These are phyloP conservation scores for Mongoloraphidia duomilia DNA, from an alignment of 2,888 invertebrate genomes.

Conservation along the genomic window DNA sequence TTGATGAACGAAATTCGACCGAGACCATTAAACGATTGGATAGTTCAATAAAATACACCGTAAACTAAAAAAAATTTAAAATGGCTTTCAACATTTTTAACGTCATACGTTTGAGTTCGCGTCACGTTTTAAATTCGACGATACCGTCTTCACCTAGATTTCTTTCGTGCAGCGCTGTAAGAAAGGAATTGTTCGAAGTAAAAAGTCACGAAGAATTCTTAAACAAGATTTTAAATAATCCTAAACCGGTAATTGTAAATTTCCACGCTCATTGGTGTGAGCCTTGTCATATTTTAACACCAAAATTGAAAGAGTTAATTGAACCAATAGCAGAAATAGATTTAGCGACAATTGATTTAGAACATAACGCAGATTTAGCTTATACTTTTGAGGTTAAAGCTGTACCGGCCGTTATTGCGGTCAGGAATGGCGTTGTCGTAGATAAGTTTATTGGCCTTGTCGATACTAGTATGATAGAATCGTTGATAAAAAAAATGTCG, in stretches of 20 bases:
- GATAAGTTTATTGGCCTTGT: constrained; percentile 82
- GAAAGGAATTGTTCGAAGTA: constrained; percentile 34
- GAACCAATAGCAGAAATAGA: constrained; percentile 57
- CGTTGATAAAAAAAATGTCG: constrained; percentile 49
- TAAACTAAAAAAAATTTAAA: neutral
- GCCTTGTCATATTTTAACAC: constrained; percentile 75
- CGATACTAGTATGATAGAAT: constrained; percentile 66
- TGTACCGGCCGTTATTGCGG: constrained; percentile 68
- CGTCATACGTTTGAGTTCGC: neutral
- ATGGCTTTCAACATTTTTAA: neutral
- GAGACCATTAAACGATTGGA: constrained; percentile 30
- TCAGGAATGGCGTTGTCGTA: constrained; percentile 66
- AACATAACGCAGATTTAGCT: constrained; percentile 65
- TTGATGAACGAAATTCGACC: constrained; percentile 33
- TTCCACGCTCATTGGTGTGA: constrained; percentile 88
- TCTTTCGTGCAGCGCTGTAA: constrained; percentile 15
- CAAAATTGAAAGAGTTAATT: constrained; percentile 63
- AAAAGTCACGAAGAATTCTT: constrained; percentile 66
- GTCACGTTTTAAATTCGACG: too few relatives aligned
- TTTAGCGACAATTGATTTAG: constrained; percentile 70
- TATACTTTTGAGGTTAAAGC: constrained; percentile 73
- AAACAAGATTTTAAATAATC: constrained; percentile 70
- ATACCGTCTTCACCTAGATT: constrained; percentile 3
- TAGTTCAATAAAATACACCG: neutral
- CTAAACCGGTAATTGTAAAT: constrained; percentile 76